Conservation (phyloP, 2,113 vertebrate species). For the Neopipo cinnamomea region DNA sequence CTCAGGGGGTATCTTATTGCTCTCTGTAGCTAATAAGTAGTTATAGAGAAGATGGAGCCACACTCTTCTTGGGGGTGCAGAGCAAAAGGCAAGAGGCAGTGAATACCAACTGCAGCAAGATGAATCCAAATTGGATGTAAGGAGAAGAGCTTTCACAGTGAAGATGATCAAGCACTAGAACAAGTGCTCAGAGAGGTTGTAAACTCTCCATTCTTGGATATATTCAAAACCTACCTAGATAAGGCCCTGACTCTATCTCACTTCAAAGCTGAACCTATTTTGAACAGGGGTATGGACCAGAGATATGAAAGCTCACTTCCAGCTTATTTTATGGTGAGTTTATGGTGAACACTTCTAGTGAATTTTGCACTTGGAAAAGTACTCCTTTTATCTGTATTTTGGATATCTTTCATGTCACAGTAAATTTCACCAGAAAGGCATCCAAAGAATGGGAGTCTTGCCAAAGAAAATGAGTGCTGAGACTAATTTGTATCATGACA, state of each 20-base stretch:
- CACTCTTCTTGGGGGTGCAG: neutral
- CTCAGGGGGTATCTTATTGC: neutral
- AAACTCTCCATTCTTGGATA: neutral
- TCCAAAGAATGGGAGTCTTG: conserved; percentile 36
- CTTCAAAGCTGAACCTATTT: neutral
- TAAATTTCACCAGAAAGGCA: conserved; percentile 26
- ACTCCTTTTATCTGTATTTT: conserved; percentile 31
- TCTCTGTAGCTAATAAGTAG: neutral
- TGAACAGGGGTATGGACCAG: neutral
- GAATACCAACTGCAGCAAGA: neutral
- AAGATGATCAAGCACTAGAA: neutral
- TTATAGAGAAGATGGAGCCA: neutral
- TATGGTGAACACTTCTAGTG: neutral
- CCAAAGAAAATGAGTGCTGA: conserved; percentile 29
- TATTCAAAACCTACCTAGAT: neutral
- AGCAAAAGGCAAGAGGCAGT: neutral
- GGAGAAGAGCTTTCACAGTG: neutral
- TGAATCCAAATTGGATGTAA: neutral
- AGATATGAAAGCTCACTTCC: neutral
- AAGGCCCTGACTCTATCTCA: neutral
- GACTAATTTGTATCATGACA: conserved; percentile 31
- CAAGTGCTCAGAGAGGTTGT: neutral
- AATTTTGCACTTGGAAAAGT: conserved; percentile 1
- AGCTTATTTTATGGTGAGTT: neutral
- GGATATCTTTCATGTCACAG: conserved; percentile 14